A percentile compares a stretch with the other conserved stretches of the same genome.
phyloP scores from a whole-genome alignment of 2,113 vertebrate genomes.

The Thunnus maccoyii region DNA sequence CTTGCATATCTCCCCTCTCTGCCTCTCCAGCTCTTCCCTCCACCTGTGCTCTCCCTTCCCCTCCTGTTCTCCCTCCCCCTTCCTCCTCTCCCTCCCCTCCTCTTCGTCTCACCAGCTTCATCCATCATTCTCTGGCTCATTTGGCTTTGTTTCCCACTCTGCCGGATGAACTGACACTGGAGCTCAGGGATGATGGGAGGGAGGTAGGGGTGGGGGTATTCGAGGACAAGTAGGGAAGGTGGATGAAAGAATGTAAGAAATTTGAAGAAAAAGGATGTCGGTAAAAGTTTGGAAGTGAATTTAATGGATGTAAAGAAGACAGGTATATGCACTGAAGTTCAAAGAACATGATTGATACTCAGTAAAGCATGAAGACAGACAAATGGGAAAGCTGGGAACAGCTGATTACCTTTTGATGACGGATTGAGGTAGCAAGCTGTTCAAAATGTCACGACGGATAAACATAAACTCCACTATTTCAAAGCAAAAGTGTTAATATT shows the following conservation, averaged over 20 bases:
- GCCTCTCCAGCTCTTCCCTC: conserved; percentile 13
- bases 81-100: conserved; percentile 73
- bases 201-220: conserved; percentile 22
- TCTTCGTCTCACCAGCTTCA: conserved; percentile 71
- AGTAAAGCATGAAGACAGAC: conserved; percentile 15
- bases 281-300: background rate
- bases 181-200: conserved; percentile 51
- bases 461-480: conserved; percentile 9
- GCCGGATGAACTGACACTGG: conserved; percentile 82
- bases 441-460: conserved; percentile 25
- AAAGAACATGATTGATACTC: conserved; percentile 22
- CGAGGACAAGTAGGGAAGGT: conserved; percentile 6
- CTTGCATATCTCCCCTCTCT: background rate
- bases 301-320: conserved; percentile 5
- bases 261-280: conserved; percentile 13
- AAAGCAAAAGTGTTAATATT: conserved; percentile 32
- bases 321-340: conserved; percentile 9
- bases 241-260: background rate
- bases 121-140: conserved; percentile 86
- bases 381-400: conserved; percentile 3
- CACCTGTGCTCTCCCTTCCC: conserved; percentile 31
- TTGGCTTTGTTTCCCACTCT: conserved; percentile 84
- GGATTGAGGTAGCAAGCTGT: conserved; percentile 18
- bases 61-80: background rate
- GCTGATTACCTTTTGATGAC: conserved; percentile 31